Base-by-base conservation (phyloP, 1,140 invertebrate species). In the Atopsyche davidsoni region DNA sequence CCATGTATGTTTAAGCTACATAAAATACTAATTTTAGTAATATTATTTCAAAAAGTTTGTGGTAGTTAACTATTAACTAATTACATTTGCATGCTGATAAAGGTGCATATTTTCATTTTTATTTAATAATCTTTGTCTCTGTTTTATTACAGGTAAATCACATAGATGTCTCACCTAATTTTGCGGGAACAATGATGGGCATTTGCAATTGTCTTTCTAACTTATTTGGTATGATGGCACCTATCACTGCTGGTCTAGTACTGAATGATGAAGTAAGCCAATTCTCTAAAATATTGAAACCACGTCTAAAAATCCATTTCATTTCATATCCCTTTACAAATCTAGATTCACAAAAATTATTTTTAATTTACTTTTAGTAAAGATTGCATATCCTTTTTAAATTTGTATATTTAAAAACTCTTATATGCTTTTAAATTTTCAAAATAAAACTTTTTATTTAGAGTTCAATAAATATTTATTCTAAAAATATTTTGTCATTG, bases 101-200 rank as follows among this genome's bases (percentile, higher is more conserved):
- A 48, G 44, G 17, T 49, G 13, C 43, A 40, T 24, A 7, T 32
- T 42, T 13, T 45, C 13, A 25, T 53, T 28, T 57, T 53, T 46
- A 47, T 51, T 43, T 60, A 58, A 21, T 38, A 38, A 36, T 35
- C 22, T 46, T 32, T 31, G n/a, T 35, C 3, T 45, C 11, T 17
- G 25, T n/a, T 24, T 6, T 28, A 25, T 21, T 2, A 48, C 64
- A 79, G 60, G 70, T 84, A 7, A 83, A 83, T 60, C 81, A 84
- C 14, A 76, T 88, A 52, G 87, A 89, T 62, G 67, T 89, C 24
- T 82, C 85, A 0, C 86, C 87, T 0, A 87, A 88, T 60, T 87
- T 83, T 63, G 82, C 85, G 2, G 87, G 87, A 2, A 79, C 83
- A 1, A 69, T 90, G 39, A 79, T 87, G 72, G 79, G 79, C 1